Percentiles rank a stretch among this genome's conserved stretches.
These are phyloP conservation scores for Onychomys leucogaster DNA, from an alignment of 2,797 vertebrate genomes.

Conservation along the genomic window DNA sequence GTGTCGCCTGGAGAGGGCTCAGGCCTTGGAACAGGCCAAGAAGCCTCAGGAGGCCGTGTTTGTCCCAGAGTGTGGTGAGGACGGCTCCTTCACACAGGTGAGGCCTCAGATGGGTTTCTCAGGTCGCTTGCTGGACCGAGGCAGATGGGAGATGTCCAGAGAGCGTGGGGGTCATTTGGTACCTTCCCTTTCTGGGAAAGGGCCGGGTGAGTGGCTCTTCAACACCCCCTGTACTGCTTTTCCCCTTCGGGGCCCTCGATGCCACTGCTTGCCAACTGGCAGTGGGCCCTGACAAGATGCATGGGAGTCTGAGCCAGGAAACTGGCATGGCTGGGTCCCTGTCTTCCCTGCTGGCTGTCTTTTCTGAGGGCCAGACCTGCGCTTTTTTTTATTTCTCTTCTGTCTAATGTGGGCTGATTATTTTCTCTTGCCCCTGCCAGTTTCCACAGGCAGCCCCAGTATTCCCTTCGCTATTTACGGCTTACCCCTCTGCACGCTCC, in stretches of 20 bases:
- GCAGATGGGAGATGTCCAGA: not conserved
- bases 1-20: slow-evolving; percentile 94
- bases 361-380: not conserved
- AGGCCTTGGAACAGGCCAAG: slow-evolving; percentile 95
- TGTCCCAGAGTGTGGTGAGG: slow-evolving; percentile 97
- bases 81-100: slow-evolving; percentile 98
- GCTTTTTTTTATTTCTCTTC: slow-evolving; percentile 53
- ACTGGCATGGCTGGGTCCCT: slow-evolving; percentile 57
- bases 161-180: not conserved
- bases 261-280: slow-evolving; percentile 69
- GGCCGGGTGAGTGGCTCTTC: slow-evolving; percentile 35
- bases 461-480: slow-evolving; percentile 65
- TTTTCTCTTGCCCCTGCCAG: slow-evolving; percentile 69
- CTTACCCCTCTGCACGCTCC: not conserved
- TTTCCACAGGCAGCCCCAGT: slow-evolving; percentile 71
- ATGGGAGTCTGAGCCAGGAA: slow-evolving; percentile 69
- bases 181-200: slow-evolving; percentile 53
- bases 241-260: not conserved
- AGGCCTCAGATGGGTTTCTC: slow-evolving; percentile 29
- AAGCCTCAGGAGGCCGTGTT: slow-evolving; percentile 97
- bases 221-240: not conserved
- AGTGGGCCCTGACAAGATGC: slow-evolving; percentile 52
- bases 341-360: slow-evolving; percentile 63
- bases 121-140: not conserved
- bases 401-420: slow-evolving; percentile 65